Conservation (phyloP, 2,888 invertebrate genomes). For the Parnassius apollo region DNA sequence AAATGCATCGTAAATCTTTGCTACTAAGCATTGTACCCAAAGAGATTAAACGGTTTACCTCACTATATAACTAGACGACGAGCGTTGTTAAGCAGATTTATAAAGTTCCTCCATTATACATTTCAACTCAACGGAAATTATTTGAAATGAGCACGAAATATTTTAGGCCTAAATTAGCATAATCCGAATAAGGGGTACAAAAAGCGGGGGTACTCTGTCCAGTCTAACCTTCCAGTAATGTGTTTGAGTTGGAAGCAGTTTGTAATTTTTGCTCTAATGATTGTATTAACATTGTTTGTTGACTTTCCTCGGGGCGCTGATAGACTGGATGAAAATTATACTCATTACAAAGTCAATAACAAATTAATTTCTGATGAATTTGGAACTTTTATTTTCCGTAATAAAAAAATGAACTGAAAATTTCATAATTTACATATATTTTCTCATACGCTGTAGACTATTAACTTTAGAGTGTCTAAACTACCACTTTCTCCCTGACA, state of each 20-base stretch:
- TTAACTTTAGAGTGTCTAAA: too few species aligned
- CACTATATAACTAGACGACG: conserved; percentile 38
- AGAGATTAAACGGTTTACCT: conserved; percentile 28
- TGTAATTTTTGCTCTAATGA: conserved; percentile 28
- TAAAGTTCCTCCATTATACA: conserved; percentile 56
- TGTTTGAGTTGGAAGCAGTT: conserved; percentile 28
- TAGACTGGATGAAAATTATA: conserved; percentile 12
- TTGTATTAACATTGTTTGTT: conserved; percentile 24
- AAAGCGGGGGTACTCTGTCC: conserved; percentile 11
- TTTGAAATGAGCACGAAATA: conserved; percentile 68
- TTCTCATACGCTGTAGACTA: too few species aligned
- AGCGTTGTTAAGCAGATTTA: conserved; percentile 52
- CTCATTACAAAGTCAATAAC: conserved; percentile 13
- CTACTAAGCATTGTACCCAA: conserved; percentile 16
- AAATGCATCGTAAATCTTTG: conserved; percentile 28
- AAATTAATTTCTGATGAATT: not conserved
- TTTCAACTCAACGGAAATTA: conserved; percentile 59
- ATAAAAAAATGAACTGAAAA: too few species aligned
- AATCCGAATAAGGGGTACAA: conserved; percentile 49
- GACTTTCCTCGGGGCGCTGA: conserved; percentile 14
- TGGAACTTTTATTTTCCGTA: too few species aligned
- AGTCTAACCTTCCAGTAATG: conserved; percentile 26
- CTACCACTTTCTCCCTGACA: too few species aligned
- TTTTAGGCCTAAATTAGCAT: conserved; percentile 65
- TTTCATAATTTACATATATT: too few species aligned